These are phyloP conservation scores for Drosophila nannoptera DNA, from an alignment of 1,140 invertebrate genomes.

Conservation along the genomic window DNA sequence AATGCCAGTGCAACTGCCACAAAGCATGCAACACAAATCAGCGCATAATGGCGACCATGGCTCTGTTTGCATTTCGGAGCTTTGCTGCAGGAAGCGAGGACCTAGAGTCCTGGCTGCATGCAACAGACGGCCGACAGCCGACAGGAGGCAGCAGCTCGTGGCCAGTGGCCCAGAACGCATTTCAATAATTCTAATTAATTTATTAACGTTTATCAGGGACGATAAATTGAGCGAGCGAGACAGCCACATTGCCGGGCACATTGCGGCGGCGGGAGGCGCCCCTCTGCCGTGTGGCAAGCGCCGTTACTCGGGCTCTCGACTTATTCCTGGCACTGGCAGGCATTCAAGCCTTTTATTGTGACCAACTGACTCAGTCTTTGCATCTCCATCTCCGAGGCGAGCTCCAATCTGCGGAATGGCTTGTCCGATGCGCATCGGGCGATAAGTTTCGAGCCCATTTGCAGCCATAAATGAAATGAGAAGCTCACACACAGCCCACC, in stretches of 20 bases:
- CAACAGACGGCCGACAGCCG: neutral
- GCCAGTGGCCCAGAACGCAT: slow-evolving; percentile 53
- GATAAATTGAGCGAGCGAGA: slow-evolving; percentile 62
- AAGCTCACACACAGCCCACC: slow-evolving; percentile 42
- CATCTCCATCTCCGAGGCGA: slow-evolving; percentile 2
- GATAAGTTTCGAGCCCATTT: slow-evolving; percentile 64
- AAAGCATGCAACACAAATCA: slow-evolving; percentile 74
- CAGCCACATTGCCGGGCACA: no score
- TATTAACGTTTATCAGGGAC: slow-evolving; percentile 78
- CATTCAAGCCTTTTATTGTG: slow-evolving; percentile 26
- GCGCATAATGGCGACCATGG: slow-evolving; percentile 68
- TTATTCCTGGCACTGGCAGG: neutral
- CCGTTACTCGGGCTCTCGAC: slow-evolving; percentile 23
- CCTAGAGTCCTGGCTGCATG: slow-evolving; percentile 15
- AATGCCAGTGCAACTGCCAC: slow-evolving; percentile 41
- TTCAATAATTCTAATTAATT: slow-evolving; percentile 80
- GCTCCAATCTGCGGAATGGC: slow-evolving; percentile 19
- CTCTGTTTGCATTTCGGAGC: slow-evolving; percentile 60
- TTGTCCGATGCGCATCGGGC: slow-evolving; percentile 54
- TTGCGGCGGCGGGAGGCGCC: no score
- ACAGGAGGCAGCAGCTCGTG: neutral
- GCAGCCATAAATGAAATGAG: slow-evolving; percentile 72
- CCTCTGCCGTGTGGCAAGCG: slow-evolving; percentile 19
- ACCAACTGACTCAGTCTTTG: slow-evolving; percentile 17
- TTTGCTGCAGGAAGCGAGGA: slow-evolving; percentile 30